Base-by-base conservation (phyloP, 2,113 vertebrate genomes). In the Typhlomys cinereus region DNA sequence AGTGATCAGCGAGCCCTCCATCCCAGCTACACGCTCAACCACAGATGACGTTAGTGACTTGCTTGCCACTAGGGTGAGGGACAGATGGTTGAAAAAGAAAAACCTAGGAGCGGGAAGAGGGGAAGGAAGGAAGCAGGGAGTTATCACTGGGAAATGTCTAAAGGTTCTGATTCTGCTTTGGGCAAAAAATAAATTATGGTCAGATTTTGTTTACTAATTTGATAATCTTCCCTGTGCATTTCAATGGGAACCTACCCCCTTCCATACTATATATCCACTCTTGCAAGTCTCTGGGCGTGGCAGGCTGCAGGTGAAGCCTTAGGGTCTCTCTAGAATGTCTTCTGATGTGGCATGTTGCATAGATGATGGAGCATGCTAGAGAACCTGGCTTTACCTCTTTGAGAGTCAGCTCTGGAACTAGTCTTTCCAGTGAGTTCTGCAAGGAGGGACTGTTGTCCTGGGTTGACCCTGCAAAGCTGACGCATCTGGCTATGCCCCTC, bases 371-470 rank as follows among this genome's bases (percentile, higher is more conserved):
- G 7, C 1, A 2, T 13, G 54, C 41, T 66, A 41, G 39, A 17
- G n/a, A 34, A 36, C 41, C 81, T 66, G 79, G 34, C 39, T 75
- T 70, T 70, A 76, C 18, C 61, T 88, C 48, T 66, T 44, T 12
- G 31, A 86, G 52, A 79, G 59, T 61, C 83, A 50, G 27, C 79
- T 85, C 18, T 17, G 1, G 4, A 31, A 83, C 88, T 66, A 14
- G 70, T 79, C 82, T 88, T 93, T 80, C 92, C 36, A 36, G 88
- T 67, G 64, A 4, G 31, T 82, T 87, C 91, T 59, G 86, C 90
- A 50, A 23, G 2, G 59, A 82, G 29, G n/a, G 12, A 23, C 41
- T 21, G 5, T 31, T 80, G 59, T 69, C 67, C 82, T 21, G 46
- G 41, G 50, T 41, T 75, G 44, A 36, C 61, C 62, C 87, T 39